These are phyloP conservation scores for Leptopterna dolabrata DNA, from an alignment of 2,888 invertebrate species.

Conservation along the genomic window DNA sequence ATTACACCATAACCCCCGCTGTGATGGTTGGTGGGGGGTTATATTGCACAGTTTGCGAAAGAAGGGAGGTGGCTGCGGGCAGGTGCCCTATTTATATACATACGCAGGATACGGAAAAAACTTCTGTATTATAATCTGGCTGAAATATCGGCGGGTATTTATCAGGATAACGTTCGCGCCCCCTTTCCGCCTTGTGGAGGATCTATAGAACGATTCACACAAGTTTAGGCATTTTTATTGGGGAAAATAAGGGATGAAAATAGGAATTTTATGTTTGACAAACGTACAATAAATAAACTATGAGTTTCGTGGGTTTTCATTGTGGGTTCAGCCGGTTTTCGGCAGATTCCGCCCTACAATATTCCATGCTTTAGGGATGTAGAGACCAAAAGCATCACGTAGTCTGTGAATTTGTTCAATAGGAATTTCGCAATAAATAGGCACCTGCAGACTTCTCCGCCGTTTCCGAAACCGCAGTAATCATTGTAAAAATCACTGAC, in stretches of 20 bases:
- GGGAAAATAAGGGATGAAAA: not conserved
- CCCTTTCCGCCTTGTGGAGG: not conserved
- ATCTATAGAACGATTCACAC: not conserved
- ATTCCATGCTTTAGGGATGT: too few relatives aligned
- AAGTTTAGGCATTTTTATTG: not conserved
- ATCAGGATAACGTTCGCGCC: not conserved
- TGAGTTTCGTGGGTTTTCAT: too few relatives aligned
- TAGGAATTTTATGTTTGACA: not conserved
- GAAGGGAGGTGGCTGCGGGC: not conserved
- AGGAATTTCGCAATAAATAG: too few relatives aligned
- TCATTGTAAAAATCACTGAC: too few relatives aligned
- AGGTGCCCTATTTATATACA: slow-evolving; percentile 49
- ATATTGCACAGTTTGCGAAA: slow-evolving; percentile 34
- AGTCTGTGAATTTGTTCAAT: too few relatives aligned
- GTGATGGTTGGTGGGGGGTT: slow-evolving; percentile 27
- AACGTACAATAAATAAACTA: too few relatives aligned
- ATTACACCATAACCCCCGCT: slow-evolving; percentile 55
- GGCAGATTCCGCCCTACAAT: too few relatives aligned
- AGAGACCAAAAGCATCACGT: too few relatives aligned
- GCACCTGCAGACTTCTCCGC: too few relatives aligned
- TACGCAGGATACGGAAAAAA: slow-evolving; percentile 17
- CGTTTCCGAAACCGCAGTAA: too few relatives aligned
- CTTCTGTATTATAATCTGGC: slow-evolving; percentile 26
- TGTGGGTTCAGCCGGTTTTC: too few relatives aligned
- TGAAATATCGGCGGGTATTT: slow-evolving; percentile 20